Conservation (phyloP, 2,113 vertebrate species). For the Catharus bicknelli region DNA sequence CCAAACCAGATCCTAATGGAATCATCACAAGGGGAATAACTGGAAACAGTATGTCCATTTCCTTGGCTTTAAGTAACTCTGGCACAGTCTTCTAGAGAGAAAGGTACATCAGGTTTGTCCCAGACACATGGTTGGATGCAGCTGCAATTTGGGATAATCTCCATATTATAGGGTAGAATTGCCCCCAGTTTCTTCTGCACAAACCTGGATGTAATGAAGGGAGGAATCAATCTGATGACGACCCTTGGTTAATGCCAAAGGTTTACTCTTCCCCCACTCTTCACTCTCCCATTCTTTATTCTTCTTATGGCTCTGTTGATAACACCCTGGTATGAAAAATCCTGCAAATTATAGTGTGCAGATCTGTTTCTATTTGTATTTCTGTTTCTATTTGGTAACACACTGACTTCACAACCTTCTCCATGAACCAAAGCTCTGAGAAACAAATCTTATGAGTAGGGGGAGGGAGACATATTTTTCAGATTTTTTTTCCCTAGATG, state of each 20-base stretch:
- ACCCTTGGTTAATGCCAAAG: neutral
- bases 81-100: neutral
- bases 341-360: conserved; percentile 43
- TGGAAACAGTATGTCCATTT: neutral
- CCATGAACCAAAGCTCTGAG: neutral
- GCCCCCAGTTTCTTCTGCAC: neutral
- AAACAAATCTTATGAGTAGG: neutral
- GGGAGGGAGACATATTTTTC: neutral
- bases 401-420: neutral
- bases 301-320: conserved; percentile 38
- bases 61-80: neutral
- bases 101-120: neutral
- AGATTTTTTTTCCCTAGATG: neutral
- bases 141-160: neutral
- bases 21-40: neutral
- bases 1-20: neutral
- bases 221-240: neutral
- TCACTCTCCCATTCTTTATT: neutral
- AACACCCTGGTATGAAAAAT: conserved; percentile 41
- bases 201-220: neutral
- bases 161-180: neutral
- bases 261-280: conserved; percentile 1
- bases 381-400: conserved; percentile 28
- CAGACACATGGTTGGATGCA: neutral
- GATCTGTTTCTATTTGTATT: conserved; percentile 29